Base-by-base conservation (phyloP, 2,113 vertebrate species). In the Puma concolor region DNA sequence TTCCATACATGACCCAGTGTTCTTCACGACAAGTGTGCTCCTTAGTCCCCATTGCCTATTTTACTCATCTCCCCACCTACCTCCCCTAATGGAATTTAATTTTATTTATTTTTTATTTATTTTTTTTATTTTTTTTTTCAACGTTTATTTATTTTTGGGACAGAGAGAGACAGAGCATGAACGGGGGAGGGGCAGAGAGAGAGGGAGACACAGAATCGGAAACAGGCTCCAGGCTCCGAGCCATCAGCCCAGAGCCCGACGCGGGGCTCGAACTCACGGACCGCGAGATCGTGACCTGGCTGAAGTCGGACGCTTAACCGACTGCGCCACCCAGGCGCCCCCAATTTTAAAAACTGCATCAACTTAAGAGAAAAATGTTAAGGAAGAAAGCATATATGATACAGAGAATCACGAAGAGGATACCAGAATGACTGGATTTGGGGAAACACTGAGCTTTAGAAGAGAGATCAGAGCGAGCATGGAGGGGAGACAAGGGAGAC, bases 331-430 rank as follows among this genome's bases (percentile, higher is more conserved):
- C n/a, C n/a, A n/a, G n/a, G n/a, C n/a, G n/a, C n/a, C n/a, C n/a
- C n/a, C n/a, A n/a, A n/a, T n/a, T 83, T 94, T 67, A 60, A 76
- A 88, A 69, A 9, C 31, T 54, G n/a, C 76, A 16, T 64, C n/a
- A 95, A 31, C 44, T 83, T 83, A 66, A 90, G 72, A 93, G 48
- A 84, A 84, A 80, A 92, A 23, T 52, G 87, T 50, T 84, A 93
- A 93, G 60, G 5, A 88, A 50, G 44, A 7, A 36, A 79, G 79
- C 41, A 63, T 8, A 67, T 33, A 31, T 6, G 33, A 60, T 23
- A 25, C 27, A 91, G 44, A 60, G 41, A 94, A 48, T 82, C 82
- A 48, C 25, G 31, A 76, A 80, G 52, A n/a, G 36, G 44, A 27
- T 17, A 66, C 27, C 31, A 66, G 72, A 86, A 86, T 80, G 92